A percentile compares a stretch with the other conserved stretches of the same genome.
These are phyloP conservation scores for Halcyon smyrnensis DNA, from an alignment of 2,797 vertebrate species.

Conservation along the genomic window DNA sequence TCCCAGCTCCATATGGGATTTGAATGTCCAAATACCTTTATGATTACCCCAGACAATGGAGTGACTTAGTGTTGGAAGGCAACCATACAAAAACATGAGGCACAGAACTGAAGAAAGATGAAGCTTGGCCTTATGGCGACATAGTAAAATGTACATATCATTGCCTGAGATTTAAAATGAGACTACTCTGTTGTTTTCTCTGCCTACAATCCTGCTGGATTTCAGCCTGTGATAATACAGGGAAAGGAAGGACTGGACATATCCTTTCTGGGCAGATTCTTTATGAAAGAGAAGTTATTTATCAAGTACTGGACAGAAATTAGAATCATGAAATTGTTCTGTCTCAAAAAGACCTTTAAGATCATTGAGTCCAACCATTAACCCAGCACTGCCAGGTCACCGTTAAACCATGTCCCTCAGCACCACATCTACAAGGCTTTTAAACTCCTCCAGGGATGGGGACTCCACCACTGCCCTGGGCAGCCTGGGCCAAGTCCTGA, in stretches of 20 bases:
- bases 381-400: background rate
- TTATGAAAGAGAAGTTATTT: background rate
- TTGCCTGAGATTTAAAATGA: background rate
- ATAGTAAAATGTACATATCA: background rate
- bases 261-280: background rate
- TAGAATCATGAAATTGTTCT: background rate
- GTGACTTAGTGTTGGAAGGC: background rate
- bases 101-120: background rate
- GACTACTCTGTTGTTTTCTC: background rate
- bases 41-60: background rate
- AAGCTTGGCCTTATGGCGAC: background rate
- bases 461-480: background rate
- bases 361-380: background rate
- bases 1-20: background rate
- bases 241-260: background rate
- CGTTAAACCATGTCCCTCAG: too few species aligned
- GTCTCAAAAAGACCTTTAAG: background rate
- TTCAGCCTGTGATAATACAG: background rate
- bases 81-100: background rate
- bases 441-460: too few species aligned
- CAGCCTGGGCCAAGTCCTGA: background rate
- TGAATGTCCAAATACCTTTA: slow-evolving; percentile 2
- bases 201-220: background rate
- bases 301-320: background rate
- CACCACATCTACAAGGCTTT: too few species aligned